Base-by-base conservation (phyloP, 2,797 vertebrate species). In the Hafferia zeledoni region DNA sequence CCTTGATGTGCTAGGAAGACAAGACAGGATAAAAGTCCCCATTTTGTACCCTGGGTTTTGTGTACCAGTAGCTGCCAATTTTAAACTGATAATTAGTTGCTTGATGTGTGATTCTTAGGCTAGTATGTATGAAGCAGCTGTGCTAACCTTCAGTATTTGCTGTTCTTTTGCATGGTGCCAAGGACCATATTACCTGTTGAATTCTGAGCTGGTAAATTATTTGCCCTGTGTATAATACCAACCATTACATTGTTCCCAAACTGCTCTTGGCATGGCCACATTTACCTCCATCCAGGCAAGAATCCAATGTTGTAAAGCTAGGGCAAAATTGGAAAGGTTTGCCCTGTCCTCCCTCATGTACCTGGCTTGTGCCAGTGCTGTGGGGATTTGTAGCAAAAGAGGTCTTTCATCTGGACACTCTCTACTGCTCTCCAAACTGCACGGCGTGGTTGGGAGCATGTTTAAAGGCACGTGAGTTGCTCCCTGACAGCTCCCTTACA, bases 271-370 rank as follows among this genome's bases (percentile, higher is more conserved):
- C 23, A 6, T 8, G 17, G 28, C 11, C 10, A 13, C 5, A 18
- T 20, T 31, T 71, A 24, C 55, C 31, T 30, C 23, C 50, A 25
- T 4, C 13, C 50, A 17, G 4, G 4, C 49, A 35, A 13, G 14
- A 47, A 2, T 4, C 6, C 30, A 17, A 0, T 4, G 18, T 5
- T 27, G 56, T 43, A 61, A 64, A 89, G 13, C 5, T 7, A 12
- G 11, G 1, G 6, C 16, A 20, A 41, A 9, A 6, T 69, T 28
- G 41, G 55, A 35, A 50, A 74, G 22, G 5, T 9, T 57, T 43
- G 46, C 30, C 19, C 22, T 2, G 4, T 5, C 13, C 12, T 10
- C 0, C 3, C 8, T 61, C 0, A 0, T 12, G 30, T 50, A 20
- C 23, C 17, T 15, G 39, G 4, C 6, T 44, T 35, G 24, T 44